Evolutionary conservation across 2,888 invertebrate species (phyloP), one percentile per base, ranked within the genome.

Genomic region (Odontocerum albicorne): DNA sequence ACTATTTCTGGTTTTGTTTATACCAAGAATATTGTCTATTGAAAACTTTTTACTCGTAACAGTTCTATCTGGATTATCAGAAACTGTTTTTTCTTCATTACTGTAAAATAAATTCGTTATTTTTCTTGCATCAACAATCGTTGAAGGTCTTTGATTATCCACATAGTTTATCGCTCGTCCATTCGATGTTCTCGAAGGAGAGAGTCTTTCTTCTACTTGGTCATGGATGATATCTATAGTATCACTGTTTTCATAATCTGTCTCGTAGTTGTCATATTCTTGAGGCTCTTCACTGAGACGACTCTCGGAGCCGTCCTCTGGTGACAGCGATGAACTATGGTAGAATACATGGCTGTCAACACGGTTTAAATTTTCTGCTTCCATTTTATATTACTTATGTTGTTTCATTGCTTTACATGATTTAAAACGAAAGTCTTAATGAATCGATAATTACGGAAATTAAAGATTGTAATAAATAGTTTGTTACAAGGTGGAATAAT

Each of bases 21-120:
- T 76, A 10, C 79, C 79, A 67, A 81, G 69, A 63, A 81, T 81
- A 66, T 72, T 79, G 65, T 80, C 81, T 60, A 81, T 81, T 7
- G 80, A 71, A 68, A 81, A 81, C 20, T 79, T 80, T 69, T 77
- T 79, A 63, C 75, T 74, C 10, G 40, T 20, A 38, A 15, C 15
- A 12, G 16, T 38, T 16, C 38, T 15, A 3, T 38, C 38, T 3
- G 17, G 38, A 7, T 38, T 15, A 17, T 38, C 13, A 15, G 4
- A 3, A 33, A 10, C 35, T 7, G 10, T 27, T 27, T 27, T 27
- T 7, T 27, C 27, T 7, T 27, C 27, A 7, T 4, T 10, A 27
- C 27, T 27, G 27, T 10, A 10, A 10, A 27, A 27, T 4, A 8
- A 8, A 12, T 6, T 8, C 35, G 10, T 12, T 8, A 12, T 4